A percentile compares a stretch with the other conserved stretches of the same genome.
Evolutionary conservation across 2,888 invertebrate genomes (phyloP).

Genomic region (Heliconius ethilla): DNA sequence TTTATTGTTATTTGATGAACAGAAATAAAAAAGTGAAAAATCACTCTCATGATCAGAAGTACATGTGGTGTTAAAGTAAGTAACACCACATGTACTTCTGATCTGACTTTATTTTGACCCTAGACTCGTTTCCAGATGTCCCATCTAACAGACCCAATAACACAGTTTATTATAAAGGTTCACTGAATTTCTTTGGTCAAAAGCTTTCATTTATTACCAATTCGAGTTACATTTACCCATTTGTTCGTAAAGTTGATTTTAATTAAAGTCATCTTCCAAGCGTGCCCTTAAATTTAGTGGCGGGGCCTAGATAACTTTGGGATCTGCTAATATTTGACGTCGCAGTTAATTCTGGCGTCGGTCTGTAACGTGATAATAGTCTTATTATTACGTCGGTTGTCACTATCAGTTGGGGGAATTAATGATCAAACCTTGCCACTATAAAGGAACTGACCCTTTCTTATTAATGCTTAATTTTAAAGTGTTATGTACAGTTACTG

Average conservation of each 20-base stretch:
- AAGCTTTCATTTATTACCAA: slow-evolving; percentile 49
- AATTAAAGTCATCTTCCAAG: slow-evolving; percentile 44
- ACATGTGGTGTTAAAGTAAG: too few relatives aligned
- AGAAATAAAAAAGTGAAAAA: not conserved
- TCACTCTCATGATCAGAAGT: too few relatives aligned
- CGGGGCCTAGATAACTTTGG: slow-evolving; percentile 42
- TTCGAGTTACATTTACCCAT: slow-evolving; percentile 46
- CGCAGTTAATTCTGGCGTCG: slow-evolving; percentile 27
- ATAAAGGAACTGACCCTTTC: not conserved
- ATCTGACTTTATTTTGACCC: not conserved
- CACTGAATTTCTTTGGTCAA: slow-evolving; percentile 33
- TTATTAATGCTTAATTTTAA: slow-evolving; percentile 14
- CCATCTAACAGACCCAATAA: not conserved
- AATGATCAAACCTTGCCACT: slow-evolving; percentile 13
- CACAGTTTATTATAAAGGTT: not conserved
- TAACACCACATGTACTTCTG: too few relatives aligned
- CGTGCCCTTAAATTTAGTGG: slow-evolving; percentile 41
- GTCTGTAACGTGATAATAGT: slow-evolving; percentile 26
- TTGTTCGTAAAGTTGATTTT: slow-evolving; percentile 48
- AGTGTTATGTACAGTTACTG: slow-evolving; percentile 1
- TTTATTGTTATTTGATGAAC: not conserved
- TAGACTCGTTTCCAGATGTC: not conserved
- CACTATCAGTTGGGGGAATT: slow-evolving; percentile 16
- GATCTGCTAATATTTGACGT: slow-evolving; percentile 40
- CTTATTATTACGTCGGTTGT: slow-evolving; percentile 29